Percentiles rank a stretch among this genome's conserved stretches.
Evolutionary conservation across 2,888 invertebrate species (phyloP).

Genomic region (Pasiphila rectangulata): DNA sequence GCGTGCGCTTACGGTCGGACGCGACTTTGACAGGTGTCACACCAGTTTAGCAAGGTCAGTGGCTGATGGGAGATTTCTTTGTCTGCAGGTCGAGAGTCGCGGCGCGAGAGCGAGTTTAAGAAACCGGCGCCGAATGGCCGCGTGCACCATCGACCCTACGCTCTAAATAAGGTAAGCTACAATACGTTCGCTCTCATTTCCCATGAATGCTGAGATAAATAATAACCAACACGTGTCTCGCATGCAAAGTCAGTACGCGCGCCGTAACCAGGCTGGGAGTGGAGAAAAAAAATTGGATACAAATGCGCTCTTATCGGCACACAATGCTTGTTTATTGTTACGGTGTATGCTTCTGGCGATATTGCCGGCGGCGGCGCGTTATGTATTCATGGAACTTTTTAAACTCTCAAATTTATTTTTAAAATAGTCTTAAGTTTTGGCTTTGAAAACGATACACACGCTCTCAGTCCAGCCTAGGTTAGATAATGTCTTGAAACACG

Average conservation of each 20-base stretch:
- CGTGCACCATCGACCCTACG: conserved; percentile 66
- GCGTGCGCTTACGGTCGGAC: conserved; percentile 22
- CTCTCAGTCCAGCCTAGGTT: too few relatives aligned
- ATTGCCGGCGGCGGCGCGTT: conserved; percentile 37
- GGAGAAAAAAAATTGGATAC: conserved; percentile 38
- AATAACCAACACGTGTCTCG: conserved; percentile 44
- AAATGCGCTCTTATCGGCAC: conserved; percentile 31
- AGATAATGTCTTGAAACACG: neutral
- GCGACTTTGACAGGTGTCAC: conserved; percentile 27
- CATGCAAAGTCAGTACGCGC: conserved; percentile 33
- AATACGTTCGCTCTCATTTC: conserved; percentile 29
- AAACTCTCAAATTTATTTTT: conserved; percentile 30
- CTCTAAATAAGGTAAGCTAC: conserved; percentile 64
- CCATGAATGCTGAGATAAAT: conserved; percentile 39
- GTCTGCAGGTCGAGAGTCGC: conserved; percentile 71
- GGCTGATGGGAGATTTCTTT: conserved; percentile 36
- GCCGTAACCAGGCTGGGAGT: conserved; percentile 30
- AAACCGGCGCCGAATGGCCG: conserved; percentile 80
- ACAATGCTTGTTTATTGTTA: conserved; percentile 45
- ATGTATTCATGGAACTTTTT: conserved; percentile 40
- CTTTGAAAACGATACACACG: too few relatives aligned
- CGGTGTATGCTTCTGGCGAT: conserved; percentile 35
- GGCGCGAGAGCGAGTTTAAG: conserved; percentile 82
- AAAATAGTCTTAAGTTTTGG: too few relatives aligned
- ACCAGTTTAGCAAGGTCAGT: conserved; percentile 18